phyloP scores from a whole-genome alignment of 2,888 invertebrate species.

The Drosophila infuscata region DNA sequence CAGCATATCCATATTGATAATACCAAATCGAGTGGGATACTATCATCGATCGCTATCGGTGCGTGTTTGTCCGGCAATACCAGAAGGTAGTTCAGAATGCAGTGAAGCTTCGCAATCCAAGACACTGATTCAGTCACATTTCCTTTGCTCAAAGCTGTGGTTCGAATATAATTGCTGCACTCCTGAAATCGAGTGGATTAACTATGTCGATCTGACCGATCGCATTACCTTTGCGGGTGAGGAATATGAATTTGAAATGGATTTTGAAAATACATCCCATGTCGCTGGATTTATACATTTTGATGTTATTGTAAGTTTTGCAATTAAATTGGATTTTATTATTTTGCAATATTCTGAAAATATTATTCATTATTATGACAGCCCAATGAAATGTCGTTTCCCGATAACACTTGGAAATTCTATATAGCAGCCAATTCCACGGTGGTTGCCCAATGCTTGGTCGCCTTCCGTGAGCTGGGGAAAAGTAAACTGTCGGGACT shows the following conservation, averaged over 20 bases:
- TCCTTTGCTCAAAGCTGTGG: constrained; percentile 69
- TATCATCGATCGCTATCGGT: constrained; percentile 69
- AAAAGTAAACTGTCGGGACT: constrained; percentile 67
- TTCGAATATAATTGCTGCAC: constrained; percentile 76
- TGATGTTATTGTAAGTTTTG: constrained; percentile 76
- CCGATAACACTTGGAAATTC: constrained; percentile 74
- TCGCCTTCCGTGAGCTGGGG: constrained; percentile 70
- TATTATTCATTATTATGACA: constrained; percentile 3
- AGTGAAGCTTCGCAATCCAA: constrained; percentile 34
- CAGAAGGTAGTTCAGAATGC: constrained; percentile 5
- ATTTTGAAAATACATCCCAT: constrained; percentile 67
- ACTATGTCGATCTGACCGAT: constrained; percentile 59
- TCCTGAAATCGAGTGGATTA: constrained; percentile 69
- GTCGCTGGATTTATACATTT: constrained; percentile 80
- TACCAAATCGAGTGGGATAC: constrained; percentile 79
- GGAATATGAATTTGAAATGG: constrained; percentile 70
- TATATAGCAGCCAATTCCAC: constrained; percentile 57
- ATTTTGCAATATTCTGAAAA: too few species aligned
- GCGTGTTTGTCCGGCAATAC: constrained; percentile 70
- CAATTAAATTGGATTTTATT: too few species aligned
- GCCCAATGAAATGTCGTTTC: constrained; percentile 74
- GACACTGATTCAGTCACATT: constrained; percentile 63
- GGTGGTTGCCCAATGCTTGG: constrained; percentile 54
- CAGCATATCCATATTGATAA: constrained; percentile 73
- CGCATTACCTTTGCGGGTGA: constrained; percentile 72